Conservation (phyloP, 2,113 vertebrate species). For the Chelonoidis abingdonii region DNA sequence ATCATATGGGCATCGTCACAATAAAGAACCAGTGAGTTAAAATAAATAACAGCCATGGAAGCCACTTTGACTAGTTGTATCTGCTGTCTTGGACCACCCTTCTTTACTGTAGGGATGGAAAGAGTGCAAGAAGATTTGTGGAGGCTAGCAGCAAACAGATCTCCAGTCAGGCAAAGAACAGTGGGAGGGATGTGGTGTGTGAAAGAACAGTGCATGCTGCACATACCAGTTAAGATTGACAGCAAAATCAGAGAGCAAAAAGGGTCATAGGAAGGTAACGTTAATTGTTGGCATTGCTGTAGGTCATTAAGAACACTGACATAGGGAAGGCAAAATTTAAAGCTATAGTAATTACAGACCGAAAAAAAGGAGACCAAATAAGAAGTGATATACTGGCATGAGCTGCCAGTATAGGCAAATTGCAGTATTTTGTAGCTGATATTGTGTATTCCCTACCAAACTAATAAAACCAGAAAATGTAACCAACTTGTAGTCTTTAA, state of each 20-base stretch:
- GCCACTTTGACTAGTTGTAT: neutral
- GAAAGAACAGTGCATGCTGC: neutral
- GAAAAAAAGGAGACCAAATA: conserved; percentile 49
- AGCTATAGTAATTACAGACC: conserved; percentile 50
- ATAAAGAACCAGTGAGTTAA: neutral
- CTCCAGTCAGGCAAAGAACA: neutral
- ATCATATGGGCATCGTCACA: neutral
- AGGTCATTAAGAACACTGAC: conserved; percentile 10
- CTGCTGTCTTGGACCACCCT: neutral
- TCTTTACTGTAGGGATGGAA: neutral
- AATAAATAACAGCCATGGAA: neutral
- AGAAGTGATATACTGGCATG: neutral
- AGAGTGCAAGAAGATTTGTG: fast-evolving
- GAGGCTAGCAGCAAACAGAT: neutral
- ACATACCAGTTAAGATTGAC: neutral
- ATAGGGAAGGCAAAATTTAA: conserved; percentile 18
- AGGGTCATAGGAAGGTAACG: neutral
- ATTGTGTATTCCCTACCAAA: neutral
- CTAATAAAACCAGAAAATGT: conserved; percentile 4
- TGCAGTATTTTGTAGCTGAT: neutral
- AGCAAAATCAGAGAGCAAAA: neutral
- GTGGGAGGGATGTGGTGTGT: neutral
- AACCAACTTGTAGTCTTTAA: neutral
- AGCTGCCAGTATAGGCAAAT: conserved; percentile 37
- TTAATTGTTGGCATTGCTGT: neutral